Conservation (phyloP, 2,888 invertebrate species). For the Hypolimnas misippus region DNA sequence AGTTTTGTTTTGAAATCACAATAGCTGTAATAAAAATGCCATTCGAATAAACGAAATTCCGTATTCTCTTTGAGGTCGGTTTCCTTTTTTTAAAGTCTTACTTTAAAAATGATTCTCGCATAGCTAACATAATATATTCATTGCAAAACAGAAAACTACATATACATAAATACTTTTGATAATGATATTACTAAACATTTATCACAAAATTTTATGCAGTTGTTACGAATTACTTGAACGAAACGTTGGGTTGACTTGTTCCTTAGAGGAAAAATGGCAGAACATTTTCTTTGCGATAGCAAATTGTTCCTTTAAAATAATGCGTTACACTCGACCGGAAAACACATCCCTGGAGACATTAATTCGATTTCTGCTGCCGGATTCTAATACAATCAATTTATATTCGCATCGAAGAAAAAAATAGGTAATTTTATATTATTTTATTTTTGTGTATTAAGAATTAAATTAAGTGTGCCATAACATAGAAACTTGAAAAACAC, state of each 20-base stretch:
- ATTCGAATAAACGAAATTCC: no score
- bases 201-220: no score
- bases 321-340: constrained; percentile 54
- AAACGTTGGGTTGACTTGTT: neutral
- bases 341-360: constrained; percentile 49
- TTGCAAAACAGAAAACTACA: no score
- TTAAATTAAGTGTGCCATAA: constrained; percentile 37
- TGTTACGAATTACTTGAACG: neutral
- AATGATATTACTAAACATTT: no score
- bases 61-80: no score
- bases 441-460: neutral
- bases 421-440: constrained; percentile 50
- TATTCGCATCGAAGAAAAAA: constrained; percentile 17
- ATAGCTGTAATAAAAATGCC: no score
- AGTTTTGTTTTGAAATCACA: no score
- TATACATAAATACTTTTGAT: no score
- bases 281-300: constrained; percentile 31
- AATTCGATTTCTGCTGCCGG: constrained; percentile 51
- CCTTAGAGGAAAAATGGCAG: neutral
- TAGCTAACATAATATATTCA: no score
- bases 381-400: neutral
- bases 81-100: no score
- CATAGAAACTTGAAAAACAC: constrained; percentile 70
- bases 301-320: constrained; percentile 54
- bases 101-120: no score